Base-by-base conservation (phyloP, 2,113 vertebrate genomes). In the Otus sunia region DNA sequence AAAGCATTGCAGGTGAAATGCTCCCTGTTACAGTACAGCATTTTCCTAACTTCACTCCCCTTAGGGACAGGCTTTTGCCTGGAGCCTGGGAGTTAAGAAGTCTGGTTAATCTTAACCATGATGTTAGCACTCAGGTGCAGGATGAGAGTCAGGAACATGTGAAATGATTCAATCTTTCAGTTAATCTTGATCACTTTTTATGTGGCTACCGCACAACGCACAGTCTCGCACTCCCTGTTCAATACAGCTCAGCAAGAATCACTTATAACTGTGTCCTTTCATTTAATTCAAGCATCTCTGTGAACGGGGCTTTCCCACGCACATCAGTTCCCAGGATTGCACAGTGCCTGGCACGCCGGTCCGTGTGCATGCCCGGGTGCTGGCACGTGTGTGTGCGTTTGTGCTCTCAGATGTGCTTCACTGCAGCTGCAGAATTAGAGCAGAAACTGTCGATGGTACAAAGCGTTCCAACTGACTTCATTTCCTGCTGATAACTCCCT, bases 401-500 rank as follows among this genome's bases (percentile, higher is more conserved):
- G 39, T 50, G 45, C 74, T 67, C 56, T 50, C 86, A 60, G 71
- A 45, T 6, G 1, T 10, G n/a, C 63, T 58, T 19, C 10, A 3
- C 56, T 87, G 89, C 98, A 98, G 97, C 98, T 98, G 97, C 97
- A 96, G 74, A 83, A 79, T 74, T 77, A 71, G 36, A 96, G 94
- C 94, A 59, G 92, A 86, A 94, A 92, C 66, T 26, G 75, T 93
- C 25, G 73, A 43, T 73, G 90, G 93, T 47, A 97, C 91, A n/a
- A 49, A 91, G 96, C 27, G 60, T 98, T 97, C 97, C 92, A 91
- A 79, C 96, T 94, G 95, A 97, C 92, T 94, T 97, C 58, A 96
- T 97, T 98, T 98, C 97, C 97, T 98, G 97, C 96, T 94, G 97
- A 94, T 94, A 93, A 89, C 72, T 96, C 97, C 92, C 94, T 25